Conservation (phyloP, 2,797 vertebrate species). For the Mus spretus region DNA sequence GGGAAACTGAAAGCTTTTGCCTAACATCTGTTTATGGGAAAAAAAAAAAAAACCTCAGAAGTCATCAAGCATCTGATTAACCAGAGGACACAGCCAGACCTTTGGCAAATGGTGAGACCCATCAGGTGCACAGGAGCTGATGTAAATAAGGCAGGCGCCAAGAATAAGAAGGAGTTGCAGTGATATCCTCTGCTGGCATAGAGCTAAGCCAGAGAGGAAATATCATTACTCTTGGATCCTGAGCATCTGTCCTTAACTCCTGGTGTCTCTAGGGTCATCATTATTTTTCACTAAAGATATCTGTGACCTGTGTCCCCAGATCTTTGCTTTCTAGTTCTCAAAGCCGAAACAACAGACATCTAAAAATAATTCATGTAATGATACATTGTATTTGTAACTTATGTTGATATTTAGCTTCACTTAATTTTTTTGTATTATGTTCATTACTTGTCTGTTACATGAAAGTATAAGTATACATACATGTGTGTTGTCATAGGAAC, state of each 20-base stretch:
- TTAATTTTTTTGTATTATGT: conserved; percentile 7
- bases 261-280: not conserved
- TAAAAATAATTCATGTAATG: conserved; percentile 30
- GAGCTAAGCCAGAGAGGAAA: not conserved
- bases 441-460: not conserved
- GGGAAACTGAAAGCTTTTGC: conserved; percentile 3
- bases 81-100: not conserved
- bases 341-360: not conserved
- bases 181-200: not conserved
- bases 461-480: not conserved
- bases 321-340: not conserved
- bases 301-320: not conserved
- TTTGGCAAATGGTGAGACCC: not conserved
- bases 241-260: not conserved
- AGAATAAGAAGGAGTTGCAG: not conserved
- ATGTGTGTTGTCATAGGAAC: not conserved
- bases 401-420: not conserved
- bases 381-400: conserved; percentile 15
- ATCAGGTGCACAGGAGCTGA: conserved; percentile 13
- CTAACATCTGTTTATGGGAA: not conserved
- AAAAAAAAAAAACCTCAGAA: not conserved
- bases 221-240: not conserved
- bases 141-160: not conserved
- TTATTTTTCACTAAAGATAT: not conserved
- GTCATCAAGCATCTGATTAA: conserved; percentile 22